Evolutionary conservation across 2,113 vertebrate species (phyloP), one percentile per base, ranked within the genome.

Genomic region (Rostratula benghalensis): DNA sequence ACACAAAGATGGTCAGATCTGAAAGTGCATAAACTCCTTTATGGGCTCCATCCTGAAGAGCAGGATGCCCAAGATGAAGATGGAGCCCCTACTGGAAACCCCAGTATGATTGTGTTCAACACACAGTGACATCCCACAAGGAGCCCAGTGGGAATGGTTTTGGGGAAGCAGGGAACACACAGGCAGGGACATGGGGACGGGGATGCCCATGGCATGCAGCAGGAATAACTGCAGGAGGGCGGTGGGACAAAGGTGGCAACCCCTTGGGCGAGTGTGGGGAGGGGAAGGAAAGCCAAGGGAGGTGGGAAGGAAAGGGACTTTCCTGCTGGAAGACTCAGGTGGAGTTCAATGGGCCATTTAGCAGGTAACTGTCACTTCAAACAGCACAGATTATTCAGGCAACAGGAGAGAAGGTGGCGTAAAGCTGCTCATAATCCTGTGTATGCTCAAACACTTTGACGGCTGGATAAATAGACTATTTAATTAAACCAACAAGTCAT

Each of bases 391-490:
- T 85, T 85, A 50, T n/a, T 88, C 81, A 89, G 95, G 74, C 84
- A 94, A 76, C 89, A 78, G 92, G 79, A 97, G 96, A 77, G 39
- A 68, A 89, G 92, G 50, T 87, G 51, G 87, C 63, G 68, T 75
- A 82, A 74, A 3, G 35, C 92, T 69, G 93, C 88, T 93, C 93
- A 35, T 88, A 93, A 96, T 93, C 97, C 96, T 54, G 46, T 92
- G 95, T 97, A 94, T 97, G 80, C 35, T 93, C 95, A 84, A 83
- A 87, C 94, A 95, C 96, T 91, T 39, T 37, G 39, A 95, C 93
- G 79, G 95, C 97, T 98, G 96, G 94, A 91, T 97, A 98, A 98
- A 98, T 96, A 98, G 89, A 80, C 83, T 85, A 19, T 90, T 95
- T 92, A 94, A 96, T 95, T 93, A 91, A 95, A 93, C 90, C 92